Conservation (phyloP, 2,113 vertebrate species). For the Rhadina sibilatrix region DNA sequence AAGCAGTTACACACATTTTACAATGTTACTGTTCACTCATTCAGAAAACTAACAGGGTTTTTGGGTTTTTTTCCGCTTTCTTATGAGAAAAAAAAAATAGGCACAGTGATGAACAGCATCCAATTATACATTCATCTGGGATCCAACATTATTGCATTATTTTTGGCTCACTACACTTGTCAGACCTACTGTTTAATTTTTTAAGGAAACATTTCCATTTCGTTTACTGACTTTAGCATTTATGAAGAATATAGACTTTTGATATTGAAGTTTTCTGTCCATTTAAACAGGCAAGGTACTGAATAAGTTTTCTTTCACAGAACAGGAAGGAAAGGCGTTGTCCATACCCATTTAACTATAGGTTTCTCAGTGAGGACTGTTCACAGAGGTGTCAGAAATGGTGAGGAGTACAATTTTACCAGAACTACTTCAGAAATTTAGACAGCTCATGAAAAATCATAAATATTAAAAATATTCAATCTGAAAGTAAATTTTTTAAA, state of each 20-base stretch:
- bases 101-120: not conserved
- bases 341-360: not conserved
- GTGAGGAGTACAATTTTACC: not conserved
- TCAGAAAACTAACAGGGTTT: slow-evolving; percentile 28
- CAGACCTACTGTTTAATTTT: not conserved
- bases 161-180: slow-evolving; percentile 14
- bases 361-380: not conserved
- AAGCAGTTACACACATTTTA: slow-evolving; percentile 20
- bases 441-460: not conserved
- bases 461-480: not conserved
- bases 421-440: not conserved
- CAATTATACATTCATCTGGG: slow-evolving; percentile 33
- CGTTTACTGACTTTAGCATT: not conserved
- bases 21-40: slow-evolving; percentile 37
- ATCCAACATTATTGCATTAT: slow-evolving; percentile 15
- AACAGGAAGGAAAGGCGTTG: not conserved
- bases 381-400: not conserved
- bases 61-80: not conserved
- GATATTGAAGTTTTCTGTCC: not conserved
- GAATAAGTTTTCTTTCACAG: not conserved
- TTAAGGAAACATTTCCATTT: not conserved
- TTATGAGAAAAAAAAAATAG: not conserved
- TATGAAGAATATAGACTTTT: not conserved
- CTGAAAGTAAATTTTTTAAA: not conserved
- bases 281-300: not conserved